Evolutionary conservation across 1,140 invertebrate genomes (phyloP).

Genomic region (Drosophila oshimai): DNA sequence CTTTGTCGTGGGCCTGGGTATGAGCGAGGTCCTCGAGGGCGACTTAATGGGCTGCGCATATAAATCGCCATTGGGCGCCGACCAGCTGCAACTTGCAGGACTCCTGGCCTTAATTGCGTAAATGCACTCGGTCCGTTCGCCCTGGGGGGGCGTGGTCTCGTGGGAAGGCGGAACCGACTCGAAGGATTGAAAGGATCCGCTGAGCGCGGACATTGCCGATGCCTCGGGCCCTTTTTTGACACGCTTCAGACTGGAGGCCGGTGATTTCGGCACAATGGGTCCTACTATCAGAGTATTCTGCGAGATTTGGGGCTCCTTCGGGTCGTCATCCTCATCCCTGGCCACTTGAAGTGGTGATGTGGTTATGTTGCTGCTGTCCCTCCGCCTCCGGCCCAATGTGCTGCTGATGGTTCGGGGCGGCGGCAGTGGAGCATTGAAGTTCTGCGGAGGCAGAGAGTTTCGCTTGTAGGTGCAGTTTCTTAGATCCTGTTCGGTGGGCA

Average conservation of each 20-base stretch:
- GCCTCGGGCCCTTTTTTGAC: neutral
- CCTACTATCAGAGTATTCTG: slow-evolving; percentile 84
- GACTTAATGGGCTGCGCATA: slow-evolving; percentile 73
- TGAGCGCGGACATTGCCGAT: slow-evolving; percentile 21
- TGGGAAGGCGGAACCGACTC: slow-evolving; percentile 67
- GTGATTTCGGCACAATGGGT: slow-evolving; percentile 83
- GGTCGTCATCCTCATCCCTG: slow-evolving; percentile 79
- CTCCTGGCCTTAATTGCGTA: slow-evolving; percentile 61
- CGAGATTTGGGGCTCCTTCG: slow-evolving; percentile 82
- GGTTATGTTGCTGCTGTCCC: slow-evolving; percentile 74
- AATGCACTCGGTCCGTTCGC: slow-evolving; percentile 68
- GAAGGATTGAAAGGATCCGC: slow-evolving; percentile 72
- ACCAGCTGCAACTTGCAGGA: slow-evolving; percentile 36
- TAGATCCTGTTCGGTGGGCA: slow-evolving; percentile 84
- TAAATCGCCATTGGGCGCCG: slow-evolving; percentile 60
- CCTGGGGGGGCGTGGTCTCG: slow-evolving; percentile 63
- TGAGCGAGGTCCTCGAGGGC: slow-evolving; percentile 51
- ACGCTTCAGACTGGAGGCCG: slow-evolving; percentile 49
- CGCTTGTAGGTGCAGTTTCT: slow-evolving; percentile 35
- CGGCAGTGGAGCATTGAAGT: slow-evolving; percentile 85
- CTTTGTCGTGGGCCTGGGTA: slow-evolving; percentile 41
- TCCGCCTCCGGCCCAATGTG: slow-evolving; percentile 84
- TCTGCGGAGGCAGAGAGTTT: slow-evolving; percentile 76
- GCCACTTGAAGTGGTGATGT: slow-evolving; percentile 83
- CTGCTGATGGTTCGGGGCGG: slow-evolving; percentile 65